Conservation (phyloP, 2,888 invertebrate genomes). For the Plebejus anna region DNA sequence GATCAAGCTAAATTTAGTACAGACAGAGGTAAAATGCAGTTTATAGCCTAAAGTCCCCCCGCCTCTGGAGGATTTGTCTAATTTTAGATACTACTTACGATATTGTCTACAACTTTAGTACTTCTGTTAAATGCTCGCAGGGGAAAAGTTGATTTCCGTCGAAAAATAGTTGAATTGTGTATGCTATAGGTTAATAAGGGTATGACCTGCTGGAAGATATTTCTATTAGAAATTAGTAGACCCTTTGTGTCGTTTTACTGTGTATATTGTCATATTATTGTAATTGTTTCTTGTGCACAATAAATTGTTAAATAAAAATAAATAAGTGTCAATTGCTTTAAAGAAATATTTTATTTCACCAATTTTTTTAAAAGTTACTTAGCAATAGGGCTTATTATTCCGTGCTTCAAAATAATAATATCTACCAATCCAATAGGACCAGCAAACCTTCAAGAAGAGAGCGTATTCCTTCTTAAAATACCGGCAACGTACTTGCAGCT, state of each 20-base stretch:
- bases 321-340: not conserved
- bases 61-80: slow-evolving; percentile 8
- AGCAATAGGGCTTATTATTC: not conserved
- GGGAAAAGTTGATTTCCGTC: not conserved
- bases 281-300: too few relatives aligned
- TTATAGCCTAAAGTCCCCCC: slow-evolving; percentile 23
- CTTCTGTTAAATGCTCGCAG: slow-evolving; percentile 2
- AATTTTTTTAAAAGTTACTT: not conserved
- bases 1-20: slow-evolving; percentile 70
- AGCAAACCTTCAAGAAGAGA: too few relatives aligned
- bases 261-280: too few relatives aligned
- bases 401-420: too few relatives aligned
- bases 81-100: slow-evolving; percentile 18
- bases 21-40: slow-evolving; percentile 39
- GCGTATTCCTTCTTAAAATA: too few relatives aligned
- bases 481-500: too few relatives aligned
- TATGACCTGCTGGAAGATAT: too few relatives aligned
- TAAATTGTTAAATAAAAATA: too few relatives aligned
- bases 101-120: slow-evolving; percentile 24
- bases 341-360: not conserved
- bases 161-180: not conserved
- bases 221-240: too few relatives aligned
- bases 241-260: not conserved
- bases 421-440: too few relatives aligned
- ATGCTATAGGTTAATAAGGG: not conserved